These are phyloP conservation scores for Lysiphlebus fabarum DNA, from an alignment of 1,140 invertebrate genomes.

Conservation along the genomic window DNA sequence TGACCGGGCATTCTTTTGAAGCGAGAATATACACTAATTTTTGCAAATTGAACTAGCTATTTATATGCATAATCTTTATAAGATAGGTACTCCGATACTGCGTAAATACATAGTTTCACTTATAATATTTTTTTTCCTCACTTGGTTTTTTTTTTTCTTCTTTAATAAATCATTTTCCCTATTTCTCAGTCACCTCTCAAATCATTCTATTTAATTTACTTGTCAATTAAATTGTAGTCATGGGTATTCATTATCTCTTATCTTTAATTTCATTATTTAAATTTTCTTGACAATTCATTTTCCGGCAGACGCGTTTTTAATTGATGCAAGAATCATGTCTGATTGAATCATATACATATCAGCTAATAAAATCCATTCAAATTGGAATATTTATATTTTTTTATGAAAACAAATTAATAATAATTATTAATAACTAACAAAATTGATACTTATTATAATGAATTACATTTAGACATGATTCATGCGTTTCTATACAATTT, in stretches of 20 bases:
- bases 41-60: constrained; percentile 52
- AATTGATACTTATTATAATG: not conserved
- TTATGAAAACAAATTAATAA: too few relatives aligned
- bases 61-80: constrained; percentile 49
- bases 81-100: constrained; percentile 46
- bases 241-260: too few relatives aligned
- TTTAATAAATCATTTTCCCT: not conserved
- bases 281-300: too few relatives aligned
- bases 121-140: constrained; percentile 22
- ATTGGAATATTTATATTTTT: too few relatives aligned
- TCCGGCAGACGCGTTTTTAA: too few relatives aligned
- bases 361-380: too few relatives aligned
- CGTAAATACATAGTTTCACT: constrained; percentile 43
- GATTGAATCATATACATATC: too few relatives aligned
- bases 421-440: too few relatives aligned
- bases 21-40: constrained; percentile 52
- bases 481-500: constrained; percentile 28
- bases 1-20: constrained; percentile 50
- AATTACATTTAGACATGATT: constrained; percentile 8
- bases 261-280: too few relatives aligned
- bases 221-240: too few relatives aligned
- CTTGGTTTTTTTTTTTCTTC: constrained; percentile 4
- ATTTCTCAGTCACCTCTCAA: constrained; percentile 10
- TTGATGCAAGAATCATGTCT: too few relatives aligned
- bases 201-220: too few relatives aligned